Evolutionary conservation across 2,888 invertebrate species (phyloP).

Genomic region (Cylindroiulus punctatus): DNA sequence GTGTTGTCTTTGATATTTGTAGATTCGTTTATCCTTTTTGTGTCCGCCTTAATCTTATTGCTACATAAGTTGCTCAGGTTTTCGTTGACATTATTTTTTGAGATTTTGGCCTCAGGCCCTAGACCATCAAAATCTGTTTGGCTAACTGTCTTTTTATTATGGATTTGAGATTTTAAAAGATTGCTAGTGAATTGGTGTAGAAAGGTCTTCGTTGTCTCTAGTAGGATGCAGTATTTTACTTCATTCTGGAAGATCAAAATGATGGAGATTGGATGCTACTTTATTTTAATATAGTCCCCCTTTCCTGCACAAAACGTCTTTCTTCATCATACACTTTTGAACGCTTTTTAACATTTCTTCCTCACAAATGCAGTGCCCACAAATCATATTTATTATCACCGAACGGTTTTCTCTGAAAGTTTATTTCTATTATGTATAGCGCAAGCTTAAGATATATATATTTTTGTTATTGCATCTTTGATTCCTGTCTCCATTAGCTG

Average conservation of each 20-base stretch:
- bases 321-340: not conserved
- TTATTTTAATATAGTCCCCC: not conserved
- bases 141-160: not conserved
- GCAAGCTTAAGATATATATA: not conserved
- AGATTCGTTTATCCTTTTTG: too few species aligned
- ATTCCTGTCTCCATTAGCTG: not conserved
- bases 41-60: too few species aligned
- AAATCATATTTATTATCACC: not conserved
- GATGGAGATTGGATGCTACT: not conserved
- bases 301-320: not conserved
- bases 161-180: not conserved
- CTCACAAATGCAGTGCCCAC: not conserved
- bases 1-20: too few species aligned
- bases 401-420: not conserved
- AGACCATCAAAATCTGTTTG: too few species aligned
- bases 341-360: not conserved
- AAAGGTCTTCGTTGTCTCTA: not conserved
- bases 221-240: not conserved
- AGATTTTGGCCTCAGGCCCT: too few species aligned
- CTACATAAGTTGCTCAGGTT: too few species aligned
- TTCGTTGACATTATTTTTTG: too few species aligned
- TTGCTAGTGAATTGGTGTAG: not conserved
- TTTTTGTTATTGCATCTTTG: conserved; percentile 20
- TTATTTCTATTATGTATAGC: too few species aligned
- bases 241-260: not conserved